A percentile compares a stretch with the other conserved stretches of the same genome.
These are phyloP conservation scores for Gila robusta DNA, from an alignment of 2,797 vertebrate species.

Conservation along the genomic window DNA sequence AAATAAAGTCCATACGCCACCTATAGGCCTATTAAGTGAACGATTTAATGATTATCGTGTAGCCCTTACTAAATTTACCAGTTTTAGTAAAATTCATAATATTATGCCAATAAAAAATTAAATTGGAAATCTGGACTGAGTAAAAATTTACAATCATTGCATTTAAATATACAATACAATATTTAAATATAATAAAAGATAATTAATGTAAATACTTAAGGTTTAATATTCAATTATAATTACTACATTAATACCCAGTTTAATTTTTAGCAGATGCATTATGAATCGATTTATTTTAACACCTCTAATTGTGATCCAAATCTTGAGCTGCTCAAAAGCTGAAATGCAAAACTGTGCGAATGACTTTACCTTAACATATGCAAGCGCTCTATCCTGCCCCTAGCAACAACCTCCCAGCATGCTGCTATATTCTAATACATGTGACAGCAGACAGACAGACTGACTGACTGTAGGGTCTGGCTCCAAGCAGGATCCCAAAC, in stretches of 20 bases:
- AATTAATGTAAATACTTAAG: not conserved
- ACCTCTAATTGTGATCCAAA: not conserved
- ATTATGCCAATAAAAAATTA: not conserved
- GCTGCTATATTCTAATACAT: conserved; percentile 36
- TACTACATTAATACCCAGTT: not conserved
- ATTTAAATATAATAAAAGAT: not conserved
- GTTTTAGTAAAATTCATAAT: not conserved
- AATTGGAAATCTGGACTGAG: not conserved
- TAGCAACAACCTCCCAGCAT: conserved; percentile 37
- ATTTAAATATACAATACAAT: too few relatives aligned
- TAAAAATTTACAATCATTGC: not conserved
- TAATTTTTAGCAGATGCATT: not conserved
- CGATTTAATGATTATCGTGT: not conserved
- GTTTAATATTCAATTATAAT: not conserved
- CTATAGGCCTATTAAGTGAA: not conserved
- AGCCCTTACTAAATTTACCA: not conserved
- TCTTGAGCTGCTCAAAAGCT: not conserved
- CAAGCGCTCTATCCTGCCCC: conserved; percentile 17
- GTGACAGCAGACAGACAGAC: conserved; percentile 31
- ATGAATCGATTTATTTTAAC: not conserved
- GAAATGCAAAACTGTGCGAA: not conserved
- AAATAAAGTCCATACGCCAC: not conserved
- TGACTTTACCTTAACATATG: not conserved
- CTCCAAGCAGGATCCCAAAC: conserved; percentile 11
- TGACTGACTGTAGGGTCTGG: not conserved